These are phyloP conservation scores for Diuraphis noxia DNA, from an alignment of 1,140 invertebrate species.

Conservation along the genomic window DNA sequence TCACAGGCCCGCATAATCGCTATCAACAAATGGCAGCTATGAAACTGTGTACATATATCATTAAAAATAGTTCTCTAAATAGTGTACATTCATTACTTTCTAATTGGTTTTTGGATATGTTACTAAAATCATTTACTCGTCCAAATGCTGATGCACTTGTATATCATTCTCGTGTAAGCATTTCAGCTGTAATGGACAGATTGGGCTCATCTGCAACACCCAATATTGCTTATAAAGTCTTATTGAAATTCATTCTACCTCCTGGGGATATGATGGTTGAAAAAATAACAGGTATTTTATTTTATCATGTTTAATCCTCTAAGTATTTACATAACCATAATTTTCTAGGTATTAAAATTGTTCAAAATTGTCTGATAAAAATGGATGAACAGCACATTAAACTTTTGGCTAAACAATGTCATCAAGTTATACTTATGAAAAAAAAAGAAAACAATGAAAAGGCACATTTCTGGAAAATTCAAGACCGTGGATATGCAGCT, in stretches of 20 bases:
- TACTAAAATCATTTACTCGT: slow-evolving; percentile 42
- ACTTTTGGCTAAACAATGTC: slow-evolving; percentile 50
- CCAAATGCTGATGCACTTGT: slow-evolving; percentile 15
- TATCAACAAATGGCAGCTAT: slow-evolving; percentile 45
- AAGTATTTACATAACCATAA: background rate
- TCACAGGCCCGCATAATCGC: slow-evolving; percentile 38
- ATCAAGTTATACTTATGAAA: slow-evolving; percentile 48
- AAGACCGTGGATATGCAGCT: slow-evolving; percentile 53
- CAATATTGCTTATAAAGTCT: slow-evolving; percentile 15
- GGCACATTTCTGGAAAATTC: slow-evolving; percentile 49
- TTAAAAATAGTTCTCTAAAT: slow-evolving; percentile 12
- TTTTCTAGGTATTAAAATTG: slow-evolving; percentile 47
- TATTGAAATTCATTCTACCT: slow-evolving; percentile 50
- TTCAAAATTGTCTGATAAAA: slow-evolving; percentile 47
- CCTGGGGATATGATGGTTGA: slow-evolving; percentile 53
- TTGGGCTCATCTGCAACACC: background rate
- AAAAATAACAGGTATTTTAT: slow-evolving; percentile 51
- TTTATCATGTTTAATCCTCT: background rate
- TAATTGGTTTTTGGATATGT: slow-evolving; percentile 43
- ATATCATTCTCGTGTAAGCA: background rate
- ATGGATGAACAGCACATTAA: slow-evolving; percentile 50
- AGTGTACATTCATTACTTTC: slow-evolving; percentile 22
- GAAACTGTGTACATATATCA: slow-evolving; percentile 12
- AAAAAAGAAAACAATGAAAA: slow-evolving; percentile 46
- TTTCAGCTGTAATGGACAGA: slow-evolving; percentile 18